Percentiles rank a stretch among this genome's conserved stretches.
Conservation (phyloP, 1,140 invertebrate genomes). For the Mercenaria mercenaria region DNA sequence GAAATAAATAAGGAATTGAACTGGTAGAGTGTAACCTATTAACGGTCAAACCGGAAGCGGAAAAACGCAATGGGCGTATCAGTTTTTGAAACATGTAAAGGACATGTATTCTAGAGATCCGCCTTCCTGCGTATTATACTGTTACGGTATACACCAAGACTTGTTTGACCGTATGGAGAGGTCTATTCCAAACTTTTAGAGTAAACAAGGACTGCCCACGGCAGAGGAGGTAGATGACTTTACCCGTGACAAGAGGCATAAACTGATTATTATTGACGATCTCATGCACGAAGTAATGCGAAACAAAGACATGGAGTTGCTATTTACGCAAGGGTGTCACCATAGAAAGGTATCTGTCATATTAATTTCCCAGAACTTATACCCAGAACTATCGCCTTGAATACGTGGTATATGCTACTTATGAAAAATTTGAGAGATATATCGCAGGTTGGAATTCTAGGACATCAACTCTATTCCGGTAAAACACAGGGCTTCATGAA, state of each 20-base stretch:
- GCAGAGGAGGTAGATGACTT: neutral
- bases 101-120: neutral
- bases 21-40: too few relatives aligned
- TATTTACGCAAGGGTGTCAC: neutral
- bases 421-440: conserved; percentile 9
- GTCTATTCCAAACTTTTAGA: neutral
- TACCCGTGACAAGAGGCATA: neutral
- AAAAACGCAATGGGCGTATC: neutral
- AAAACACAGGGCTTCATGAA: neutral
- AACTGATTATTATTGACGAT: neutral
- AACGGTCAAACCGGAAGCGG: neutral
- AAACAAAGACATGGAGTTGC: neutral
- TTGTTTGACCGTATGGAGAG: conserved; percentile 12
- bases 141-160: conserved; percentile 21
- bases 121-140: neutral
- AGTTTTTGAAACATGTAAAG: neutral
- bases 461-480: conserved; percentile 11
- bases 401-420: conserved; percentile 29
- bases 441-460: neutral
- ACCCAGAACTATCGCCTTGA: conserved; percentile 7
- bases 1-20: too few relatives aligned
- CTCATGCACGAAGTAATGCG: neutral
- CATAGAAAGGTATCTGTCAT: neutral
- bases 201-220: neutral
- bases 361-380: neutral